Percentiles rank a stretch among this genome's conserved stretches.
Evolutionary conservation across 2,888 invertebrate genomes (phyloP).

Genomic region (Encarsia formosa): DNA sequence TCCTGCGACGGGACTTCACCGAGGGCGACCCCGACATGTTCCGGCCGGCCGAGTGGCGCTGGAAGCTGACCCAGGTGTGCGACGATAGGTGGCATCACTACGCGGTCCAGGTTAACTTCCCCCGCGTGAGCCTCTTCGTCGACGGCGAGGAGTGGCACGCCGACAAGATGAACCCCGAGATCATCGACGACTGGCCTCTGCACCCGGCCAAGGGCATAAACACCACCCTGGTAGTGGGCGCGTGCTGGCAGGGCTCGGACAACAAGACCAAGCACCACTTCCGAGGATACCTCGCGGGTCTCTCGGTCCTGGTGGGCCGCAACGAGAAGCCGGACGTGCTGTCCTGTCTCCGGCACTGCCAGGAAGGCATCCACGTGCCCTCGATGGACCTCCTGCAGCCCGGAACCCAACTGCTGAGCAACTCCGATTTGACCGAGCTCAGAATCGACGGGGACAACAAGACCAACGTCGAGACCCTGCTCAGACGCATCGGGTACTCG

Average conservation of each 20-base stretch:
- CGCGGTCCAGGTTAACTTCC: constrained; percentile 88
- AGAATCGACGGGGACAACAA: constrained; percentile 89
- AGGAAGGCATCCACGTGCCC: constrained; percentile 66
- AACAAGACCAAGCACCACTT: constrained; percentile 87
- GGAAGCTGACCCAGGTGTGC: constrained; percentile 93
- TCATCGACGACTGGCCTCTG: constrained; percentile 98
- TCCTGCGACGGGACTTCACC: constrained; percentile 85
- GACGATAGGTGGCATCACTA: constrained; percentile 99
- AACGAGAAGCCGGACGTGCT: constrained; percentile 72
- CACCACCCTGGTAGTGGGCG: constrained; percentile 91
- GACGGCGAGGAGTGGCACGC: constrained; percentile 73
- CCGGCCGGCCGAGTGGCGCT: constrained; percentile 97
- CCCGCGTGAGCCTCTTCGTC: constrained; percentile 81
- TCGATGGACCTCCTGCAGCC: constrained; percentile 71
- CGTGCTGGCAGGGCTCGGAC: constrained; percentile 96
- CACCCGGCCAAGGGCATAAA: constrained; percentile 92
- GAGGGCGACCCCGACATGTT: constrained; percentile 91
- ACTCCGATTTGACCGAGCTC: constrained; percentile 78
- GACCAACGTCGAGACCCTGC: constrained; percentile 80
- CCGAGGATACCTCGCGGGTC: constrained; percentile 82
- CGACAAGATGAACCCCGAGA: constrained; percentile 82
- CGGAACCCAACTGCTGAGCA: constrained; percentile 72
- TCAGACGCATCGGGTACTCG: constrained; percentile 85
- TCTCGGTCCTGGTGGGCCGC: constrained; percentile 73
- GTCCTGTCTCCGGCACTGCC: constrained; percentile 74